These are phyloP conservation scores for Prostheceraeus crozeri DNA, from an alignment of 2,888 invertebrate species.

Conservation along the genomic window DNA sequence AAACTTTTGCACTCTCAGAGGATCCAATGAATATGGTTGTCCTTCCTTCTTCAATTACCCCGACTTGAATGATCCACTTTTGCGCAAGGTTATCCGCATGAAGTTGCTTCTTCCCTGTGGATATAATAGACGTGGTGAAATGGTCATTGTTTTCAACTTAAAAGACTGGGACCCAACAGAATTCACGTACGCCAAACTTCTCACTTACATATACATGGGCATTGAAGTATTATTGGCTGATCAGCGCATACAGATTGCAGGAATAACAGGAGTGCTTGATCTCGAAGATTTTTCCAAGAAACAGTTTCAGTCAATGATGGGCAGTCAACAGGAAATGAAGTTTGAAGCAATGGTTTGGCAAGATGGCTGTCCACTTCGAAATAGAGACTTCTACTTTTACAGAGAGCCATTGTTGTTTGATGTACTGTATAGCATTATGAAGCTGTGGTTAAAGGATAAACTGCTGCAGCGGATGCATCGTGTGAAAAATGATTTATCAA, in stretches of 20 bases:
- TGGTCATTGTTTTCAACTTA: too few species aligned
- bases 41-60: constrained; percentile 74
- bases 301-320: constrained; percentile 62
- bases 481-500: background rate
- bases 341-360: constrained; percentile 54
- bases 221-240: constrained; percentile 62
- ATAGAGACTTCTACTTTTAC: constrained; percentile 68
- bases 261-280: constrained; percentile 61
- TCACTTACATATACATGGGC: too few species aligned
- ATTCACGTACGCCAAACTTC: too few species aligned
- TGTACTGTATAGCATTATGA: constrained; percentile 69
- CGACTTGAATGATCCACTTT: constrained; percentile 67
- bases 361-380: constrained; percentile 69
- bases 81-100: too few species aligned
- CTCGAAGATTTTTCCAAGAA: constrained; percentile 60
- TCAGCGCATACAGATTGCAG: constrained; percentile 49
- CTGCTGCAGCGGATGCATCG: constrained; percentile 63
- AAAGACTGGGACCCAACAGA: too few species aligned
- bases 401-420: constrained; percentile 68
- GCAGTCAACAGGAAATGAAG: constrained; percentile 62
- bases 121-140: too few species aligned
- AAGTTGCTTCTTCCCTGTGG: too few species aligned
- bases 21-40: constrained; percentile 63
- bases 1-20: constrained; percentile 67
- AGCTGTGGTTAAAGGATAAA: constrained; percentile 66